Evolutionary conservation across 2,888 invertebrate species (phyloP), one percentile per base, ranked within the genome.

Genomic region (Cerastoderma edule): DNA sequence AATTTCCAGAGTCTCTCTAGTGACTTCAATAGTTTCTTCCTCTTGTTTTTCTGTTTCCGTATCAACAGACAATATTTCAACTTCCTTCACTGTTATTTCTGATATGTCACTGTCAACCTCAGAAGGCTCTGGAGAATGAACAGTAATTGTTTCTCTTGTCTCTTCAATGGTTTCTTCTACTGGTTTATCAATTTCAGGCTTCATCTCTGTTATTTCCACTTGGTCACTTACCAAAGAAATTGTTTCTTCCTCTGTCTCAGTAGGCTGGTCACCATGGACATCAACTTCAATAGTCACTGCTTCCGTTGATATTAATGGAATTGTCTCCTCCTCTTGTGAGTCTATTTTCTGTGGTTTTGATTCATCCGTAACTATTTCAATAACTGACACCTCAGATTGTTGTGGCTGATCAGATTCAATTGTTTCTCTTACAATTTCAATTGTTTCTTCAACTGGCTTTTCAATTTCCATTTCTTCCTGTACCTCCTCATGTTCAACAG

Each of bases 181-280:
- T 24, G 83, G 76, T 39, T 72, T 74, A 28, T 84, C 74, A 48
- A 67, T 67, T 69, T 85, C 80, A n/a, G 67, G 67, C 19, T 69
- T 64, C 33, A 53, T 32, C 19, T 50, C 73, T 48, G 67, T 70
- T 39, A 48, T 8, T 44, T 39, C 27, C 27, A 44, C 56, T 19
- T 88, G 88, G 53, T 85, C 86, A n/a, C 82, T 75, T 16, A 65
- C 63, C 50, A 85, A 83, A 32, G 64, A 24, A 19, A 84, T 67
- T 16, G 83, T 80, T 24, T 82, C 78, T 54, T 63, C 65, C 16
- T 71, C 50, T 32, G 72, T 35, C 66, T 72, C 56, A n/a, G 35
- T 66, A 33, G 32, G 56, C 44, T 72, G 54, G 60, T 69, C 64
- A 57, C 39, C 66, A 16, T 33, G 67, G 6, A 81, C 48, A 16